Base-by-base conservation (phyloP, 2,888 invertebrate genomes). In the Ochlodes sylvanus region DNA sequence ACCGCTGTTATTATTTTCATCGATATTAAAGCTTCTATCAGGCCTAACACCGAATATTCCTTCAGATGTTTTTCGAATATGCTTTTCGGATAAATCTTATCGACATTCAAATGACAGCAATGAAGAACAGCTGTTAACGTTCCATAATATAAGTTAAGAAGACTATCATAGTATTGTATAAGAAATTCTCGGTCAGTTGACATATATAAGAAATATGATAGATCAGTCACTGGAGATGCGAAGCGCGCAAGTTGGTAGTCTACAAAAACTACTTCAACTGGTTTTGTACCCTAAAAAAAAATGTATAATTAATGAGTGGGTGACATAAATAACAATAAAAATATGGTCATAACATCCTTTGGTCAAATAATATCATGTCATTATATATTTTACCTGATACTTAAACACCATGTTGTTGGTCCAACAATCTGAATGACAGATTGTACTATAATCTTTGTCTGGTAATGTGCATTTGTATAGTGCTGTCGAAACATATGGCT, bases 401-500 rank as follows among this genome's bases (percentile, higher is more conserved):
- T 85, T 86, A 68, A 80, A 88, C 4, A 85, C 15, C 54, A 85
- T 78, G 68, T 90, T 90, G 72, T 88, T 89, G 70, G 79, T 86
- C 90, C 89, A 90, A 75, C 85, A 86, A 71, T 90, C 88, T n/a
- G 83, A 87, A 63, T 90, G 90, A 74, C 90, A 89, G 74, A 90
- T 79, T 44, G 78, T 75, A 62, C 84, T 83, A 63, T 85, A 82
- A 17, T 74, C 66, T 68, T 72, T 67, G 55, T 76, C 75, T 32
- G 81, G 75, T 68, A 75, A 77, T 10, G 84, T 81, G 71, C 84
- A 84, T 78, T 84, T 85, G 72, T 83, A 76, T 69, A 89, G 74
- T 69, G 85, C 76, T 14, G 74, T 72, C 61, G 80, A 72, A 72
- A 90, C 81, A 61, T 84, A 72, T 19, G 84, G 78, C 54, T 78